phyloP scores from a whole-genome alignment of 2,113 vertebrate species.

The Myotis brandtii region DNA sequence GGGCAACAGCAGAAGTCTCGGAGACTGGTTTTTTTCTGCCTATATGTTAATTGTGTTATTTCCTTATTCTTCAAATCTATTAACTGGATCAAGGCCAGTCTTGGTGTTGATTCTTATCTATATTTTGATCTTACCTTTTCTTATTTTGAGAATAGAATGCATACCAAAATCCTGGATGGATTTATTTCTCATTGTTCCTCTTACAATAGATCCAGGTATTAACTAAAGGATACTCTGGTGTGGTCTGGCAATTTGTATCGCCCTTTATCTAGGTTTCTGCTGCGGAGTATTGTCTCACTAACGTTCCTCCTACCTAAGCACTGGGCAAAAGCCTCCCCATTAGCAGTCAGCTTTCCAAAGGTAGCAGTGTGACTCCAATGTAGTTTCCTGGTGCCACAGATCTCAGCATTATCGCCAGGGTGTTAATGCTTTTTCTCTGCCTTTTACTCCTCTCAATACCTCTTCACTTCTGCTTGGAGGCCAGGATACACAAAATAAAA shows the following conservation, averaged over 20 bases:
- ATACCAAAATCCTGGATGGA: too few species aligned
- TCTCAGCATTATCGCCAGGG: neutral
- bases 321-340: neutral
- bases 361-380: neutral
- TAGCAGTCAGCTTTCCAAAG: neutral
- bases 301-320: neutral
- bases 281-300: neutral
- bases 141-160: neutral
- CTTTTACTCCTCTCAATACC: neutral
- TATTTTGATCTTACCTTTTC: neutral
- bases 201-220: neutral
- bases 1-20: neutral
- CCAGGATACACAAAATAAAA: neutral
- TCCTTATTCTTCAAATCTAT: neutral
- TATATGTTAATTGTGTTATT: neutral
- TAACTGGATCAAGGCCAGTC: neutral
- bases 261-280: neutral
- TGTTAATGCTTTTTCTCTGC: neutral
- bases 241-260: neutral
- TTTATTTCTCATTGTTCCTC: neutral
- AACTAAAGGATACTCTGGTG: accelerated
- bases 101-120: neutral
- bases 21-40: neutral
- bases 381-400: neutral
- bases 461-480: neutral